Evolutionary conservation across 2,797 vertebrate species (phyloP).

Genomic region (Silurus aristotelis): DNA sequence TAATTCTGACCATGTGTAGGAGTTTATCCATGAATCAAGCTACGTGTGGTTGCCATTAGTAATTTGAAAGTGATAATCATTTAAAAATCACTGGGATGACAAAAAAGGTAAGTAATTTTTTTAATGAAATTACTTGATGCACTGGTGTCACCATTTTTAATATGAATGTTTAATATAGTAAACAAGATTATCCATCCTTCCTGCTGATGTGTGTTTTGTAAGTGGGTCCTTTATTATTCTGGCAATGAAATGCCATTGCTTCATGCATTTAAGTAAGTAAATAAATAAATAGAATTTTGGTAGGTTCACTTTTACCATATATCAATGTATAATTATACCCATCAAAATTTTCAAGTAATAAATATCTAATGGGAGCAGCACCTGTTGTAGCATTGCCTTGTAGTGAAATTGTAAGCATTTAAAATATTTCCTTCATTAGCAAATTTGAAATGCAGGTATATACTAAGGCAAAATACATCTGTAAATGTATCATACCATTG

Average conservation of each 20-base stretch:
- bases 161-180: background rate
- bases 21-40: background rate
- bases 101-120: background rate
- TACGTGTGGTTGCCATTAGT: background rate
- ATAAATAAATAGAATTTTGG: background rate
- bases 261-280: background rate
- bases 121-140: background rate
- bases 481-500: background rate
- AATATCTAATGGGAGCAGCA: background rate
- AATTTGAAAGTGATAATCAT: background rate
- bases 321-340: background rate
- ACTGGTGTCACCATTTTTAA: background rate
- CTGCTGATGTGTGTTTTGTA: background rate
- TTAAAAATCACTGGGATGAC: background rate
- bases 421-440: background rate
- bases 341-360: background rate
- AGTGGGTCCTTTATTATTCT: background rate
- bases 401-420: background rate
- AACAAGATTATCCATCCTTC: background rate
- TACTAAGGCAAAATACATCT: background rate
- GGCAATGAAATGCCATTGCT: too few relatives aligned
- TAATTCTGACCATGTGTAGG: background rate
- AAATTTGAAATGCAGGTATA: slow-evolving; percentile 5
- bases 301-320: background rate
- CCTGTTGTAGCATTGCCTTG: background rate